Evolutionary conservation across 1,140 invertebrate species (phyloP).

Genomic region (Megalonaias nervosa): DNA sequence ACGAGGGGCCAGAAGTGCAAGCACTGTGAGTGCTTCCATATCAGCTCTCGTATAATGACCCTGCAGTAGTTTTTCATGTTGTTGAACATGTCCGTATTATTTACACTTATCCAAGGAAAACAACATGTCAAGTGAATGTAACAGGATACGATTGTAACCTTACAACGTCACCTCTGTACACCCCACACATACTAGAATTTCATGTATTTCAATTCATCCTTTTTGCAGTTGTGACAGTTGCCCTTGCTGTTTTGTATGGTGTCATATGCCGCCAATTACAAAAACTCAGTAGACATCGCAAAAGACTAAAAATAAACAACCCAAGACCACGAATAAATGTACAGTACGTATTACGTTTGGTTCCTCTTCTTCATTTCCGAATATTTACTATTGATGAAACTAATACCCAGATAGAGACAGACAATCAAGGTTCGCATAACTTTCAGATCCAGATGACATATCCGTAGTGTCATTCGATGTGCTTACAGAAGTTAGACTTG

Average conservation of each 20-base stretch:
- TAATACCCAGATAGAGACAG: not conserved
- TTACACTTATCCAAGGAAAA: constrained; percentile 1
- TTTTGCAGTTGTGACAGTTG: constrained; percentile 15
- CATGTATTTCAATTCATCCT: constrained; percentile 17
- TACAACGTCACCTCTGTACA: not conserved
- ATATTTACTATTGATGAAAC: not conserved
- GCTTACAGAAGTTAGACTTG: no score
- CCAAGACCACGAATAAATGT: no score
- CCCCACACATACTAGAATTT: constrained; percentile 1
- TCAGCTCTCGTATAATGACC: constrained; percentile 16
- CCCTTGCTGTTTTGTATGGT: constrained; percentile 13
- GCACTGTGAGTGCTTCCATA: not conserved
- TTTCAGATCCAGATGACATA: not conserved
- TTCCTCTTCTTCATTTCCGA: constrained; percentile 6
- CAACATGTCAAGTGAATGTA: not conserved
- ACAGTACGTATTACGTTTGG: not conserved
- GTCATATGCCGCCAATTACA: constrained; percentile 22
- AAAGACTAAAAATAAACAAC: not conserved
- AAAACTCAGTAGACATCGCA: constrained; percentile 22
- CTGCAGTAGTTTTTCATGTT: constrained; percentile 19
- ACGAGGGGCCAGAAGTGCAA: constrained; percentile 11
- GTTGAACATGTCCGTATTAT: constrained; percentile 17
- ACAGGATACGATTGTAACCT: constrained; percentile 25
- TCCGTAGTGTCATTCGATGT: no score
- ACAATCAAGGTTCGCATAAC: not conserved